phyloP scores from a whole-genome alignment of 2,888 invertebrate species.

The Psylliodes chrysocephalus region DNA sequence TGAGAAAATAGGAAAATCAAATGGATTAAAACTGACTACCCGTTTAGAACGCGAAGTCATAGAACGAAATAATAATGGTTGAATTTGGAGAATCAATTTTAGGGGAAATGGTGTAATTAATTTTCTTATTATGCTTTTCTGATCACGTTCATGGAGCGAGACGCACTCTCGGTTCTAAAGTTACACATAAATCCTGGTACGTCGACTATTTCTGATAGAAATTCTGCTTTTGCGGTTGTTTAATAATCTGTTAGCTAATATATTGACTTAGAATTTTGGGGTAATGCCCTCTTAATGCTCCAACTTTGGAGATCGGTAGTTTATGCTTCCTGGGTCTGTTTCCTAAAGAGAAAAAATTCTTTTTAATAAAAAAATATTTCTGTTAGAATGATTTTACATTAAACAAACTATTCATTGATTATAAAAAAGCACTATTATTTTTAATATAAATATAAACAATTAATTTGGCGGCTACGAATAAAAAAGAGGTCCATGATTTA shows the following conservation, averaged over 20 bases:
- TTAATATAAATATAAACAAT: too few species aligned
- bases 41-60: constrained; percentile 1
- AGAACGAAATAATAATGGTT: neutral
- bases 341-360: too few species aligned
- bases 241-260: constrained; percentile 15
- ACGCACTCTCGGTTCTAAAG: constrained; percentile 5
- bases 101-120: constrained; percentile 21
- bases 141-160: constrained; percentile 15
- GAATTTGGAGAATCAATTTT: neutral
- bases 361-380: too few species aligned
- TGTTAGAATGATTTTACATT: too few species aligned
- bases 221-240: neutral
- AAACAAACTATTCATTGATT: too few species aligned
- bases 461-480: too few species aligned
- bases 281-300: constrained; percentile 16
- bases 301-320: too few species aligned
- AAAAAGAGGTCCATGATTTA: too few species aligned
- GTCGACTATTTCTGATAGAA: constrained; percentile 15
- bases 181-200: constrained; percentile 13
- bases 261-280: neutral
- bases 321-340: too few species aligned
- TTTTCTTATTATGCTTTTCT: constrained; percentile 18
- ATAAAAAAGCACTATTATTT: too few species aligned
- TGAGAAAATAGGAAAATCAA: neutral
- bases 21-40: constrained; percentile 5